Evolutionary conservation across 1,140 invertebrate species (phyloP).

Genomic region (Drosophila nigrodunni): DNA sequence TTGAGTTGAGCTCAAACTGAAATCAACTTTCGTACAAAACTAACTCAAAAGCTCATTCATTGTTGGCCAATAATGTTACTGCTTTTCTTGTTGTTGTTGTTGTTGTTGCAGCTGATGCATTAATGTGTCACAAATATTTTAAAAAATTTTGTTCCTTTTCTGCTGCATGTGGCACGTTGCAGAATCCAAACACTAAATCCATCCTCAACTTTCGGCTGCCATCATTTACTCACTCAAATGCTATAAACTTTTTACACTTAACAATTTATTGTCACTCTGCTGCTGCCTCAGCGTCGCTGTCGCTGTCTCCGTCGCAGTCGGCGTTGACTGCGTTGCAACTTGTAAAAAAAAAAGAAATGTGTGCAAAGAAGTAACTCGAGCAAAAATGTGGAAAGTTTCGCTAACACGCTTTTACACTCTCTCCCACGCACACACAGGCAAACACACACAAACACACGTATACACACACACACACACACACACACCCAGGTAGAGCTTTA

Average conservation of each 20-base stretch:
- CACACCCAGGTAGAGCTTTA: constrained; percentile 55
- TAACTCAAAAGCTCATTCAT: constrained; percentile 23
- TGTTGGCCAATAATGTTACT: constrained; percentile 10
- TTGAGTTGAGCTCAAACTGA: constrained; percentile 36
- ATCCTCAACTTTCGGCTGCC: constrained; percentile 57
- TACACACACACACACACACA: constrained; percentile 12
- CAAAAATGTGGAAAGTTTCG: constrained; percentile 71
- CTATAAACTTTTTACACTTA: constrained; percentile 78
- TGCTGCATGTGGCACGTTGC: constrained; percentile 32
- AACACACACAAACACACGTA: constrained; percentile 25
- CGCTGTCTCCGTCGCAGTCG: not conserved
- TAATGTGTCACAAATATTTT: constrained; percentile 39
- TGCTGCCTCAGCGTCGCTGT: constrained; percentile 5
- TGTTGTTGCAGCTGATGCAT: constrained; percentile 1
- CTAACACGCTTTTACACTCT: constrained; percentile 73
- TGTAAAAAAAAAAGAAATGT: constrained; percentile 34
- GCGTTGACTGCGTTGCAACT: constrained; percentile 19
- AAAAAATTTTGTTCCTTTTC: not conserved
- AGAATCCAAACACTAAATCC: constrained; percentile 48
- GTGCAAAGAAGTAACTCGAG: constrained; percentile 66
- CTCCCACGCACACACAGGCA: constrained; percentile 40
- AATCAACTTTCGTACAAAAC: constrained; percentile 29
- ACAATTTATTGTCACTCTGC: constrained; percentile 79
- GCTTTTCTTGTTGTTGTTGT: not conserved
- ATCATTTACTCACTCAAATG: constrained; percentile 75